Base-by-base conservation (phyloP, 2,113 vertebrate species). In the Microtus richardsoni region DNA sequence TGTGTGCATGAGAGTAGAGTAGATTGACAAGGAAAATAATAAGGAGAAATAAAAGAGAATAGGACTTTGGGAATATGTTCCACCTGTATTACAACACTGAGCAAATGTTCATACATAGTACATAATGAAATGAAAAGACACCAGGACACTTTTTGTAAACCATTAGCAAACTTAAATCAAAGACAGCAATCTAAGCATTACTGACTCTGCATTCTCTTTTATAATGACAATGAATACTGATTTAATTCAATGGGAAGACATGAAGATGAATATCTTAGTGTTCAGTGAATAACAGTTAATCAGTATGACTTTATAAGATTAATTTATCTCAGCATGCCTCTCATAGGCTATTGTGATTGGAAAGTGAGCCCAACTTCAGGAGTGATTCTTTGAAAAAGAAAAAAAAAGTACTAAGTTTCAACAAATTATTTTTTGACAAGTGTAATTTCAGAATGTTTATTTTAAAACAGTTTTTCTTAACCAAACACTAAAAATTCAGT, bases 361-460 rank as follows among this genome's bases (percentile, higher is more conserved):
- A 80, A 93, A 84, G 17, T 85, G 68, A 64, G 68, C 3, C 4
- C 79, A 78, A 88, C 1, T 49, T 91, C 86, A 75, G 12, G 5
- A 21, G 41, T 33, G 2, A 3, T 8, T 96, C 49, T 89, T 89
- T 68, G 58, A 91, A 89, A 36, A 71, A 21, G 5, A 28, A 80
- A 66, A 80, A 60, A 90, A 10, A 21, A 33, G 14, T 49, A 1
- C 70, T 58, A 41, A 47, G 6, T 71, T 71, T 7, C 47, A 80
- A 77, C 30, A 22, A 71, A 70, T 82, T 85, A 49, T 1, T 89
- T 26, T 75, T 10, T 71, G 68, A 54, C 73, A 91, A 75, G 26
- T 94, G 16, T 85, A 71, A 88, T 80, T 93, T 77, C 66, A 78
- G 60, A 82, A 14, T 83, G 30, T 83, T 95, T 30, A 58, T 68